Conservation (phyloP, 2,888 invertebrate species). For the Mythimna loreyi region DNA sequence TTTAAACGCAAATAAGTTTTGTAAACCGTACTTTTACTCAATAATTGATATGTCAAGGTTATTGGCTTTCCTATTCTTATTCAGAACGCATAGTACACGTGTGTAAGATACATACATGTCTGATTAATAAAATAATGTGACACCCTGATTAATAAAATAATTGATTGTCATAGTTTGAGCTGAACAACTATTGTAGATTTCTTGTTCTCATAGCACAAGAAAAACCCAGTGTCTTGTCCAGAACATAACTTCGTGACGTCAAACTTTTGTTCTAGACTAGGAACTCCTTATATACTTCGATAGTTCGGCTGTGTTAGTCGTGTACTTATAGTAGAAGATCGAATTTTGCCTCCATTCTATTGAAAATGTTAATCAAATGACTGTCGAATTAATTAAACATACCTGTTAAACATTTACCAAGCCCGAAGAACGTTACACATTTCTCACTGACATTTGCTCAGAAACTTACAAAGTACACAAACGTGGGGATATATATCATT, state of each 20-base stretch:
- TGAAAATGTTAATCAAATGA: not conserved
- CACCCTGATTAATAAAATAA: not conserved
- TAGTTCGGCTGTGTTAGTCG: not conserved
- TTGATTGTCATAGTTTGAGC: not conserved
- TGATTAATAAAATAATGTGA: too few species aligned
- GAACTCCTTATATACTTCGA: not conserved
- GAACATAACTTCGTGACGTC: not conserved
- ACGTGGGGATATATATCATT: slow-evolving; percentile 33
- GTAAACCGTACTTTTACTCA: too few species aligned
- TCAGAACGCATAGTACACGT: too few species aligned
- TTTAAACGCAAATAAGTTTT: too few species aligned
- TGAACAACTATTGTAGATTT: not conserved
- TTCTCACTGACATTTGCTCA: slow-evolving; percentile 32
- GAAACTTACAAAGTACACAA: slow-evolving; percentile 16
- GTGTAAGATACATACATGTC: not conserved
- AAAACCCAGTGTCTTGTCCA: slow-evolving; percentile 1
- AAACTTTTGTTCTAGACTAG: not conserved
- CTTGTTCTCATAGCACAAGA: not conserved
- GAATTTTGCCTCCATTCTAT: not conserved
- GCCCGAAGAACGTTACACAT: slow-evolving; percentile 6
- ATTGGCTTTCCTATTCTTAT: too few species aligned
- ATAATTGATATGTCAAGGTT: too few species aligned
- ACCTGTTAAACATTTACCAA: slow-evolving; percentile 3
- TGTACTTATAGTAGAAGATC: not conserved
- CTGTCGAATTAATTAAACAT: not conserved